These are phyloP conservation scores for Kuschelorhynchus macadamiae DNA, from an alignment of 2,888 invertebrate species.

Conservation along the genomic window DNA sequence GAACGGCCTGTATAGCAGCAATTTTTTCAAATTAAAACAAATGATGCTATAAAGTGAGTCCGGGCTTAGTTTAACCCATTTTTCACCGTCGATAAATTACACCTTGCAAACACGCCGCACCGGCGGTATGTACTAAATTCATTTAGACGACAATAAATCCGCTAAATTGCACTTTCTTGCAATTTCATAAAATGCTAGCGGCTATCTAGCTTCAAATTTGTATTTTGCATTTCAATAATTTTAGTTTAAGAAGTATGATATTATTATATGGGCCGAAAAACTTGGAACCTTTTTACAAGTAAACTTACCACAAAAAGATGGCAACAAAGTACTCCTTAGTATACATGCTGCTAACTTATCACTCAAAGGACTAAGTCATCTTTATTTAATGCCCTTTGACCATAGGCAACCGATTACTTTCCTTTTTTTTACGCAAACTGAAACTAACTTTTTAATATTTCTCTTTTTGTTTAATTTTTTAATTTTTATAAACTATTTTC, in stretches of 20 bases:
- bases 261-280: too few species aligned
- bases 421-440: too few species aligned
- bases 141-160: conserved; percentile 49
- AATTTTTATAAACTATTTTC: too few species aligned
- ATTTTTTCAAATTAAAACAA: conserved; percentile 49
- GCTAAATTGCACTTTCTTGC: conserved; percentile 47
- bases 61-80: conserved; percentile 46
- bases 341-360: too few species aligned
- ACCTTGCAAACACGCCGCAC: conserved; percentile 45
- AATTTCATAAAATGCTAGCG: conserved; percentile 40
- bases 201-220: neutral
- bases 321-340: too few species aligned
- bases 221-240: neutral
- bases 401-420: too few species aligned
- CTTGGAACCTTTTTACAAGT: too few species aligned
- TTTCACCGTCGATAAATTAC: conserved; percentile 49
- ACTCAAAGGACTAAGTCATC: too few species aligned
- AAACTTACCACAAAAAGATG: too few species aligned
- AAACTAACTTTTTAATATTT: too few species aligned
- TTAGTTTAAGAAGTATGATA: neutral
- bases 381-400: too few species aligned
- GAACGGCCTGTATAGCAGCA: conserved; percentile 42
- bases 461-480: too few species aligned
- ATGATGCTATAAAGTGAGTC: conserved; percentile 50
- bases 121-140: conserved; percentile 47